Percentiles rank a stretch among this genome's conserved stretches.
Conservation (phyloP, 2,113 vertebrate genomes). For the Tauraco erythrolophus region DNA sequence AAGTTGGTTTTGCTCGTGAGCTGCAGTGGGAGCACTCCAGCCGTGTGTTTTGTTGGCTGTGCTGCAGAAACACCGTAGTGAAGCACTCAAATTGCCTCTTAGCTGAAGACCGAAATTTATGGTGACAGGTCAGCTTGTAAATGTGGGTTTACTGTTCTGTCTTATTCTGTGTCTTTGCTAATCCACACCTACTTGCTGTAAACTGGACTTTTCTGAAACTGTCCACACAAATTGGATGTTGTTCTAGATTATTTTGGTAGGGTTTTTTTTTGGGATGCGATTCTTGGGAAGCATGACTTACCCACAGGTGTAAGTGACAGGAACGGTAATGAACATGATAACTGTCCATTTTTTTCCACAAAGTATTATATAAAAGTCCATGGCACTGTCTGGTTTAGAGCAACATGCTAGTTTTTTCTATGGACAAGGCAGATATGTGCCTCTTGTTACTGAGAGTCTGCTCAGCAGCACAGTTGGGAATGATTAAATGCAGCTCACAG, state of each 20-base stretch:
- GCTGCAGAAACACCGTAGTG: neutral
- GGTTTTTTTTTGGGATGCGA: fast-evolving
- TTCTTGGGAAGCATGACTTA: neutral
- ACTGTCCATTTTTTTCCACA: neutral
- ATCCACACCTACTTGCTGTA: neutral
- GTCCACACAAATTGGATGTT: neutral
- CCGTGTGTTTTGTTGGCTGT: neutral
- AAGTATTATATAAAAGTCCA: neutral
- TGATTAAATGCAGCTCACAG: neutral
- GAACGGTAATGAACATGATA: neutral
- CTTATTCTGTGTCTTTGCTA: neutral
- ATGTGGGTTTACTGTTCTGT: neutral
- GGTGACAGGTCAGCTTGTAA: neutral
- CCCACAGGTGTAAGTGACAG: neutral
- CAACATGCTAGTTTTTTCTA: neutral
- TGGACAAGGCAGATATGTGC: fast-evolving
- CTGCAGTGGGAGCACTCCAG: neutral
- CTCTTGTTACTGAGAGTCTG: neutral
- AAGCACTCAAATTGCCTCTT: neutral
- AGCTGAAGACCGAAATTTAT: neutral
- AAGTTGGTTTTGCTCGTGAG: neutral
- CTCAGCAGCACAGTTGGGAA: neutral
- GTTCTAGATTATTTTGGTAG: neutral
- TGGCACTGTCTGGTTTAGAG: neutral
- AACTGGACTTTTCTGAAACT: neutral